A percentile compares a stretch with the other conserved stretches of the same genome.
Conservation (phyloP, 2,113 vertebrate species). For the Argyrosomus japonicus region DNA sequence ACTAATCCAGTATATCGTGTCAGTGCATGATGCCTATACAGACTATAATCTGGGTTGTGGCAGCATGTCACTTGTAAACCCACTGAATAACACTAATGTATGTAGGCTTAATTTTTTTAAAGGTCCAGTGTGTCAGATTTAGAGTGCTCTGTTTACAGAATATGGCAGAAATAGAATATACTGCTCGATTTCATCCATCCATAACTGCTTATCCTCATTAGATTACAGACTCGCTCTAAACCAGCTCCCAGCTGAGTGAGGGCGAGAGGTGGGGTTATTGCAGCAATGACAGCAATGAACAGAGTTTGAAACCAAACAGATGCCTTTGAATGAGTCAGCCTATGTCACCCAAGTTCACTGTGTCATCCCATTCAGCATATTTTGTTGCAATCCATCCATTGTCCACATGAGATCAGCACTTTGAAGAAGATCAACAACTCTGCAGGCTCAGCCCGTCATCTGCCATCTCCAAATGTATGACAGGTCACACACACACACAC, state of each 20-base stretch:
- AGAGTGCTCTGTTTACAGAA: too few relatives aligned
- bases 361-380: not conserved
- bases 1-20: not conserved
- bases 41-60: not conserved
- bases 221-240: too few relatives aligned
- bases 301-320: not conserved
- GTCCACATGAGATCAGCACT: not conserved
- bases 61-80: not conserved
- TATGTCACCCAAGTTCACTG: not conserved
- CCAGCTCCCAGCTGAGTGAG: too few relatives aligned
- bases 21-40: not conserved
- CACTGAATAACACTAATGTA: not conserved
- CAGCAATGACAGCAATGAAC: too few relatives aligned
- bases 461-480: too few relatives aligned
- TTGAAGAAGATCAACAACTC: not conserved
- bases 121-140: too few relatives aligned
- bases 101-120: too few relatives aligned
- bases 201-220: too few relatives aligned
- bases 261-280: too few relatives aligned
- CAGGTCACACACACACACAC: too few relatives aligned
- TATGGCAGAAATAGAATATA: too few relatives aligned
- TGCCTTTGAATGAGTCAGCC: not conserved
- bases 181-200: too few relatives aligned
- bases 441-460: not conserved
- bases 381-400: not conserved